phyloP scores from a whole-genome alignment of 2,113 vertebrate species.

The Pampusana beccarii region DNA sequence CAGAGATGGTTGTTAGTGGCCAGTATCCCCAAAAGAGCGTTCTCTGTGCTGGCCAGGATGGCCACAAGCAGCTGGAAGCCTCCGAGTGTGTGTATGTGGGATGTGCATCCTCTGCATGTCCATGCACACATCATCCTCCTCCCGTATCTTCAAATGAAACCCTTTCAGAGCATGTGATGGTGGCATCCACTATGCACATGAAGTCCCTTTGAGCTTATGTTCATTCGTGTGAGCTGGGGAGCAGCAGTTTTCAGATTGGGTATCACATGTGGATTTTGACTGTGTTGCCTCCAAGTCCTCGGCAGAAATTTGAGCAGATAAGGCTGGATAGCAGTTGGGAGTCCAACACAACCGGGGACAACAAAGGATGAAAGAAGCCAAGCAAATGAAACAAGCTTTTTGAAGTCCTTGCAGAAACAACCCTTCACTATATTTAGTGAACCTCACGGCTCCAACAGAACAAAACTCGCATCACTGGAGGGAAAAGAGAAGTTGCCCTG shows the following conservation, averaged over 20 bases:
- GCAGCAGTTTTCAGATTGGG: background rate
- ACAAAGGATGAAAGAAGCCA: slow-evolving; percentile 64
- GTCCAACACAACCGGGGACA: slow-evolving; percentile 24
- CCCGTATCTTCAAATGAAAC: background rate
- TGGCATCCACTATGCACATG: background rate
- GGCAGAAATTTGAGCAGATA: slow-evolving; percentile 58
- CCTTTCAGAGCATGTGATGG: accelerated
- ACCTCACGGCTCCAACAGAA: slow-evolving; percentile 38
- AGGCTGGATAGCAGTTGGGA: slow-evolving; percentile 51
- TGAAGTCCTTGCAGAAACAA: slow-evolving; percentile 65
- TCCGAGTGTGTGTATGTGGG: accelerated
- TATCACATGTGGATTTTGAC: background rate
- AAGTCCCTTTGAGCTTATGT: background rate
- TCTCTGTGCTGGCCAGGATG: background rate
- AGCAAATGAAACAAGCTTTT: slow-evolving; percentile 66
- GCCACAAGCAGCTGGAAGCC: background rate
- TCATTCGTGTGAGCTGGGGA: background rate
- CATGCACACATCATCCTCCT: background rate
- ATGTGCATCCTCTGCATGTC: background rate
- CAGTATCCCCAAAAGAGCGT: too few species aligned
- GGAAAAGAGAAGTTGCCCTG: slow-evolving; percentile 8
- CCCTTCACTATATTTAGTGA: slow-evolving; percentile 62
- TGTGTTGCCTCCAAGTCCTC: slow-evolving; percentile 9
- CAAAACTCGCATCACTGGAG: background rate
- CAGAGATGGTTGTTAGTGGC: background rate